Evolutionary conservation across 2,113 vertebrate species (phyloP), one percentile per base, ranked within the genome.

Genomic region (Bubo blakistoni): DNA sequence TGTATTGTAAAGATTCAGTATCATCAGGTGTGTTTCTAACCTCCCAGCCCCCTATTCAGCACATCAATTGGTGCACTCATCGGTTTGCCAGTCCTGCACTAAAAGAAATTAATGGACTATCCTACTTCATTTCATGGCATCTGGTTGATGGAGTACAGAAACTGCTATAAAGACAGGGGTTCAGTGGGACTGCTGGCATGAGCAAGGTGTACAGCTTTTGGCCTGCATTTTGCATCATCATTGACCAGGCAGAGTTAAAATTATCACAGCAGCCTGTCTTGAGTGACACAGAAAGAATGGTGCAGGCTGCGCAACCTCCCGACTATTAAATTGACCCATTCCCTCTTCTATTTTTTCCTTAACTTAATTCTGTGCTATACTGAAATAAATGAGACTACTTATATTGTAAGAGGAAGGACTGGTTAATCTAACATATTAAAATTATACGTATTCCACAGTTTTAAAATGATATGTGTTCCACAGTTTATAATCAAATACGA

Each of bases 21-120:
- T 59, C 61, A 66, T 59, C 61, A 82, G 65, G 34, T 67, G 8
- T 51, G 12, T 69, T 90, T 94, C 21, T 81, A 72, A 7, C 34
- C 62, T 71, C 79, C 70, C 67, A 87, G 13, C 16, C 21, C 44
- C 38, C 40, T 51, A 4, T 21, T 73, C 42, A 63, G 73, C 47
- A 14, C 40, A 58, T 62, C 73, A 63, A 0, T 59, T 69, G 59
- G 63, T 12, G 19, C 54, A n/a, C 25, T 47, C 20, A 61, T 44
- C 46, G 18, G 34, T 80, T 78, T 93, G 63, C 87, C 82, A 91
- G n/a, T 54, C 72, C 67, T 22, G 58, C 78, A 65, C 61, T 89
- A 86, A 88, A 95, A 94, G 67, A 94, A 90, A 90, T 96, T 76
- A 90, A 95, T 96, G 82, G 88, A 71, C 66, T 94, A 36, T 86